Evolutionary conservation across 2,797 vertebrate genomes (phyloP).

Genomic region (Tauraco hartlaubi): DNA sequence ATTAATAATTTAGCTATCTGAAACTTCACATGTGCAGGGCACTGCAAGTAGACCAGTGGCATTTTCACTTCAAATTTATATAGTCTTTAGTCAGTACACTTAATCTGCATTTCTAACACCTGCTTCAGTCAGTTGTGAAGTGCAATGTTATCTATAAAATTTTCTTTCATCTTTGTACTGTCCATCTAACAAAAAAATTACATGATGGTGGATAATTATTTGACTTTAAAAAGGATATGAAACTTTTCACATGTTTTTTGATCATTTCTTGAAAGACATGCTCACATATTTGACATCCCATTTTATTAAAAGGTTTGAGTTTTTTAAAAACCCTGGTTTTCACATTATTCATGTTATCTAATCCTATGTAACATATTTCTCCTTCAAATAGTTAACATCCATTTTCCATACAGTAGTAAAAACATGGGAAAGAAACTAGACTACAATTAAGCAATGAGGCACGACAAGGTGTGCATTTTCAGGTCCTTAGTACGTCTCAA

Average conservation of each 20-base stretch:
- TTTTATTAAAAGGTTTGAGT: constrained; percentile 66
- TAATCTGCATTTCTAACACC: constrained; percentile 99
- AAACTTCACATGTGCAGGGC: constrained; percentile 89
- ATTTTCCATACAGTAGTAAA: constrained; percentile 6
- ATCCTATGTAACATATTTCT: constrained; percentile 26
- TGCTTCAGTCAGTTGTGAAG: constrained; percentile 91
- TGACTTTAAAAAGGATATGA: constrained; percentile 81
- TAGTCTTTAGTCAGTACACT: constrained; percentile 95
- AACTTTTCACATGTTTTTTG: constrained; percentile 67
- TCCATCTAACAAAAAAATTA: constrained; percentile 79
- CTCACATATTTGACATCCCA: constrained; percentile 62
- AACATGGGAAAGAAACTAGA: not conserved
- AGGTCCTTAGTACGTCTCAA: not conserved
- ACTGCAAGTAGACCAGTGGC: constrained; percentile 89
- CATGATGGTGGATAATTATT: constrained; percentile 87
- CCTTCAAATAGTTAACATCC: constrained; percentile 43
- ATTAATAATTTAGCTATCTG: constrained; percentile 94
- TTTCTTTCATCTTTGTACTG: constrained; percentile 89
- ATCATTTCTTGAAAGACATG: constrained; percentile 68
- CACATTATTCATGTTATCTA: constrained; percentile 38
- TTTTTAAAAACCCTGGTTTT: not conserved
- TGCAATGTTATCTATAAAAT: constrained; percentile 83
- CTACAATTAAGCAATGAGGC: not conserved
- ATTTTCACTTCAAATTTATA: constrained; percentile 99
- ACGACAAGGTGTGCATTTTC: not conserved